phyloP scores from a whole-genome alignment of 2,888 invertebrate species.

The Euzetes globulus region DNA sequence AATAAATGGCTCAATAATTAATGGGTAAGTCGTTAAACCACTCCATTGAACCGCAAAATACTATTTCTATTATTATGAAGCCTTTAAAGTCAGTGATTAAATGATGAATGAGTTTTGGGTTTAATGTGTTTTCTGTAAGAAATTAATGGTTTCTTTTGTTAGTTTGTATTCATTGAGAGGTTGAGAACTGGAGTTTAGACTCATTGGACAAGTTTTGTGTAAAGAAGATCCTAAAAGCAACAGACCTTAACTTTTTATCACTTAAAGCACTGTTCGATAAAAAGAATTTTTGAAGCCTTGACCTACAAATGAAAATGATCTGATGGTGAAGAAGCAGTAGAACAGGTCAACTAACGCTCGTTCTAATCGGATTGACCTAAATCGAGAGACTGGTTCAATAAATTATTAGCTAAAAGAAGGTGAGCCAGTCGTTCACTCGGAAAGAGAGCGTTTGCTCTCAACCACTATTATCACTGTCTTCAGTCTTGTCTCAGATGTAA shows the following conservation, averaged over 20 bases:
- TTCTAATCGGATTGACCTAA: constrained; percentile 11
- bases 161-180: not conserved
- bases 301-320: constrained; percentile 15
- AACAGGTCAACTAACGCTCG: not conserved
- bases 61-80: too few species aligned
- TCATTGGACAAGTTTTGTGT: not conserved
- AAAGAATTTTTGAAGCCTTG: constrained; percentile 12
- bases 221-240: constrained; percentile 2
- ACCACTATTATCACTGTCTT: constrained; percentile 9
- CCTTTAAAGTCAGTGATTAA: too few species aligned
- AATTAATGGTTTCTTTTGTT: not conserved
- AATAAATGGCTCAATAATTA: too few species aligned
- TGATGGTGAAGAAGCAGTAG: constrained; percentile 8
- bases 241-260: not conserved
- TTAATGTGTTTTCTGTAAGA: too few species aligned
- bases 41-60: too few species aligned
- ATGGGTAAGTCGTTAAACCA: too few species aligned
- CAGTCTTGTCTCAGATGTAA: not conserved
- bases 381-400: constrained; percentile 20
- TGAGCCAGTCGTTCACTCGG: constrained; percentile 12
- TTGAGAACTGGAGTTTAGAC: not conserved
- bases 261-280: not conserved
- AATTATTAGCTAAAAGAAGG: constrained; percentile 9
- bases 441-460: constrained; percentile 16
- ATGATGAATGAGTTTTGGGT: too few species aligned